Evolutionary conservation across 2,888 invertebrate species (phyloP).

Genomic region (Metallyticus violacea): DNA sequence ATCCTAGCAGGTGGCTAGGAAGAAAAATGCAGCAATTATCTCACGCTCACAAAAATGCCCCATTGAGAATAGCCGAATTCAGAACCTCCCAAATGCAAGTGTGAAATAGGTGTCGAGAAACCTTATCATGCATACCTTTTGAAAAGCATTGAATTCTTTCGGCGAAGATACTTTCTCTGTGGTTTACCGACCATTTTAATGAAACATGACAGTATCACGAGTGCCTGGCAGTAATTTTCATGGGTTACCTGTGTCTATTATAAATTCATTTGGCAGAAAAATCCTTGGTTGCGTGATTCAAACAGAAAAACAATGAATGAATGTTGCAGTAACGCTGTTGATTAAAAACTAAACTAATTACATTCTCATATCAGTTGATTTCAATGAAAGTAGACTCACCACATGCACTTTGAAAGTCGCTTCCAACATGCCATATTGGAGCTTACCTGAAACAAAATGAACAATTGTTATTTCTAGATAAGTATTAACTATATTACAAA

Average conservation of each 20-base stretch:
- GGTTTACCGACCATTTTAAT: background rate
- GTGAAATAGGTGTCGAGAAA: too few species aligned
- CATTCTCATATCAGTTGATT: background rate
- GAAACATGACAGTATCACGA: background rate
- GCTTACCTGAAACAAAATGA: background rate
- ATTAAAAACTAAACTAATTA: background rate
- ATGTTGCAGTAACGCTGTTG: background rate
- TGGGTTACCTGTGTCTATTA: background rate
- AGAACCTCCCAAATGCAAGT: too few species aligned
- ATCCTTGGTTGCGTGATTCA: background rate
- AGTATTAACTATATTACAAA: too few species aligned
- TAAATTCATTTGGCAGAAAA: background rate
- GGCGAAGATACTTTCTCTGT: too few species aligned
- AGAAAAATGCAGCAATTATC: too few species aligned
- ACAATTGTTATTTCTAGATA: background rate
- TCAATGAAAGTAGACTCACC: background rate
- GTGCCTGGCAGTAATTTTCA: background rate
- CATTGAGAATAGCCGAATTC: too few species aligned
- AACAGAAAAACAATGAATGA: too few species aligned
- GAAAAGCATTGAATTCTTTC: too few species aligned
- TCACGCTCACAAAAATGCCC: too few species aligned
- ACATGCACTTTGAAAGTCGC: too few species aligned
- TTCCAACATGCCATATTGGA: background rate
- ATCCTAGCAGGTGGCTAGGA: too few species aligned
- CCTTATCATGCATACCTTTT: too few species aligned